Percentiles rank a stretch among this genome's conserved stretches.
These are phyloP conservation scores for Lontra canadensis DNA, from an alignment of 2,113 vertebrate genomes.

Conservation along the genomic window DNA sequence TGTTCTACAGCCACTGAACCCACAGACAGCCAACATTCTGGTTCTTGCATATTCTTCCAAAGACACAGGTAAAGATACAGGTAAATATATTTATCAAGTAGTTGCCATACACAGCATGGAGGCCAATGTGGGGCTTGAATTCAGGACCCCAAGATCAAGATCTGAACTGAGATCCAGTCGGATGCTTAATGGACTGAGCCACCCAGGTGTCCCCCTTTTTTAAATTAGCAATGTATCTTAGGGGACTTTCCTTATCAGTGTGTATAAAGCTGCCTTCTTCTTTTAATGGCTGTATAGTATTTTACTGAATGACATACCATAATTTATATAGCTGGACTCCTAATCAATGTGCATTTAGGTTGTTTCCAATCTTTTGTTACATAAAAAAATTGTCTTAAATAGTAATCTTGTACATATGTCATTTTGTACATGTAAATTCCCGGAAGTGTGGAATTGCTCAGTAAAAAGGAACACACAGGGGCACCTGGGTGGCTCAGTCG, in stretches of 20 bases:
- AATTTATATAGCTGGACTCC: background rate
- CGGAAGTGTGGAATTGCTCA: too few species aligned
- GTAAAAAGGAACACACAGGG: background rate
- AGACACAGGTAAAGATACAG: background rate
- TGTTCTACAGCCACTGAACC: background rate
- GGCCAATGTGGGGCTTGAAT: background rate
- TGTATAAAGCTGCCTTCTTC: background rate
- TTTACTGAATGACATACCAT: background rate
- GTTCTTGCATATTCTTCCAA: background rate
- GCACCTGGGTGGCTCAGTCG: background rate
- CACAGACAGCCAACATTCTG: background rate
- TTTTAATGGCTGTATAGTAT: background rate
- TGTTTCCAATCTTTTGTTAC: background rate
- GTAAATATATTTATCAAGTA: background rate
- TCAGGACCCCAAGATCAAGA: background rate
- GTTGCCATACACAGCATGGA: too few species aligned
- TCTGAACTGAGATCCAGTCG: background rate
- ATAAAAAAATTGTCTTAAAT: background rate
- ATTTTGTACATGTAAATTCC: background rate
- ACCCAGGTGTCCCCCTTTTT: background rate
- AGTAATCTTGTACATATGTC: background rate
- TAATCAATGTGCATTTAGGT: background rate
- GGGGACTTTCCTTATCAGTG: background rate
- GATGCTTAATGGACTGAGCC: background rate
- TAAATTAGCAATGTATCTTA: background rate